Evolutionary conservation across 2,888 invertebrate species (phyloP), one percentile per base, ranked within the genome.

Genomic region (Schrankia costaestrigalis): DNA sequence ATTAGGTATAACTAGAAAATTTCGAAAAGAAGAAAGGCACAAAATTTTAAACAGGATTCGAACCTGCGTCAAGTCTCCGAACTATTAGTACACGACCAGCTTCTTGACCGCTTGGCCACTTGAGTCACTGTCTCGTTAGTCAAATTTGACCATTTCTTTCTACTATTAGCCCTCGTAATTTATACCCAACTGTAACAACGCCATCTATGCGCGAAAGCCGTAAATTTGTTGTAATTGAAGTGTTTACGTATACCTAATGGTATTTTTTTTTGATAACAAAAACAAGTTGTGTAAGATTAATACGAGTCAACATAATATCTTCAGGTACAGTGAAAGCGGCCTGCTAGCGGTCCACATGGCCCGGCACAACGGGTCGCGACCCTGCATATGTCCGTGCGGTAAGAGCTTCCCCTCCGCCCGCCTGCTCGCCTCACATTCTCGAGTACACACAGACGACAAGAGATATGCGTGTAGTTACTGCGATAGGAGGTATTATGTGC

Each of bases 401-500:
- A 79, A 78, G 58, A 39, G 64, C 5, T 89, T 89, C 66, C 66
- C 77, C 1, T 71, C 80, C 26, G 55, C 63, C 34, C 79, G 89
- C 1, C 73, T 89, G 38, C 73, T 89, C 14, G 60, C 70, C 38
- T 88, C 87, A 53, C 91, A 91, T 66, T 78, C 79, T 61, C 89
- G 82, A 46, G 86, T 89, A 12, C 91, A 91, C 69, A 79, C 59
- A 28, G 83, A 89, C 32, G 66, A 68, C 53, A 90, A 90, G 66
- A 90, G 89, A 1, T 82, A 89, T 68, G 75, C 80, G 3, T 91
- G 91, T 65, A 59, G 49, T 17, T 83, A 86, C 56, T 91, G 91
- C 61, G 88, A 89, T 36, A 84, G 87, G 41, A 74, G 88, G 75
- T 91, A 41, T 31, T 4, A 1, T n/a, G 4, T 10, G 10, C 10